phyloP scores from a whole-genome alignment of 2,113 vertebrate species.

The rat (Rattus norvegicus) region DNA sequence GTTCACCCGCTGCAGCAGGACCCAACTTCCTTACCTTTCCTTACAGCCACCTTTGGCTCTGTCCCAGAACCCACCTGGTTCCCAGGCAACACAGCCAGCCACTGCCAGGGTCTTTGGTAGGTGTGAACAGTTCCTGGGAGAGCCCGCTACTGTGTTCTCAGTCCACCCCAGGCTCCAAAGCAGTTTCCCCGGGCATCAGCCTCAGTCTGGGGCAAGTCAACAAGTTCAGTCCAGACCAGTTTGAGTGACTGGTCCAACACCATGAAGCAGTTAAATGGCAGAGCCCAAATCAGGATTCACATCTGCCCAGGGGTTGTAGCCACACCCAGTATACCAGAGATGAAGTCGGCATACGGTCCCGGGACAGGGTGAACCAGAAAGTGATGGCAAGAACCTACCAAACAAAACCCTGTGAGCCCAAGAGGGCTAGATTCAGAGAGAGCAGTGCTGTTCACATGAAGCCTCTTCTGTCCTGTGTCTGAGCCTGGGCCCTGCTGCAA shows the following conservation, averaged over 20 bases:
- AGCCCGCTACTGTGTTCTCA: constrained; percentile 13
- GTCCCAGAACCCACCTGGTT: constrained; percentile 9
- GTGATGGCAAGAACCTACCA: background rate
- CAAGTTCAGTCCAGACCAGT: constrained; percentile 46
- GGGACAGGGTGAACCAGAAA: background rate
- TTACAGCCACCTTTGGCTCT: background rate
- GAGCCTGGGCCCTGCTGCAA: background rate
- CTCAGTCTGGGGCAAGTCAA: constrained; percentile 13
- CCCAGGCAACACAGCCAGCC: background rate
- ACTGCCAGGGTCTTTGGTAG: constrained; percentile 24
- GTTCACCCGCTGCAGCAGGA: background rate
- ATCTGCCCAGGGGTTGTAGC: background rate
- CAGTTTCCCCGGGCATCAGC: background rate
- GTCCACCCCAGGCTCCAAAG: background rate
- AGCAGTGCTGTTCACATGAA: background rate
- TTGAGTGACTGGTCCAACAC: constrained; percentile 14
- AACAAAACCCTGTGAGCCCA: background rate
- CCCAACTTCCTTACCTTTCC: background rate
- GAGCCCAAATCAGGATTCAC: background rate
- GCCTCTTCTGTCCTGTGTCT: background rate
- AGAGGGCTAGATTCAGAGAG: background rate
- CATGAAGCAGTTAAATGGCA: constrained; percentile 31
- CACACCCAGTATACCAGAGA: background rate
- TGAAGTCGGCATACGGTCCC: background rate
- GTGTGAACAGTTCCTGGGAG: constrained; percentile 28